phyloP scores from a whole-genome alignment of 2,888 invertebrate genomes.

The Dicyrtoma fusca region DNA sequence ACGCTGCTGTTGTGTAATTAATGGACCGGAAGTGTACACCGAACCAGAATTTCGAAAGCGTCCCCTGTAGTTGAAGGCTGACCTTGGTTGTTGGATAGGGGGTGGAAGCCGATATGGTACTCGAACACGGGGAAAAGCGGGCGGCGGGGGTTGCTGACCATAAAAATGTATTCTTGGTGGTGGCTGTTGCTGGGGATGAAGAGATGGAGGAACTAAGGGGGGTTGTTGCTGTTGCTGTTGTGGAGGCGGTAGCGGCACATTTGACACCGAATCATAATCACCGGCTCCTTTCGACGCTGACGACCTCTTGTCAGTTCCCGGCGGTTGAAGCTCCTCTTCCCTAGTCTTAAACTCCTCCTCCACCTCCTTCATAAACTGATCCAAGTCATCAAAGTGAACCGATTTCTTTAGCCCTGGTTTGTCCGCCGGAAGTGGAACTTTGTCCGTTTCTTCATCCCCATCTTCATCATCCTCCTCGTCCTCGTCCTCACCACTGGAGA shows the following conservation, averaged over 20 bases:
- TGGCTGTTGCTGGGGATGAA: conserved; percentile 42
- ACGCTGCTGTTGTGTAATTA: conserved; percentile 35
- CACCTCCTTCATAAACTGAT: conserved; percentile 83
- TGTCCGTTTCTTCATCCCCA: conserved; percentile 58
- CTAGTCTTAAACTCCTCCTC: conserved; percentile 83
- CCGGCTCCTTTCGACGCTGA: conserved; percentile 46
- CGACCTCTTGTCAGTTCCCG: conserved; percentile 46
- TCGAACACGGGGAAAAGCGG: conserved; percentile 59
- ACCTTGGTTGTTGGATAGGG: conserved; percentile 51
- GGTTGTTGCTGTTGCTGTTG: conserved; percentile 17
- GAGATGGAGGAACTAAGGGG: conserved; percentile 44
- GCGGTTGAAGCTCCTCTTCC: conserved; percentile 62
- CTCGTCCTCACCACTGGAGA: conserved; percentile 63
- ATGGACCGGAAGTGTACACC: conserved; percentile 29
- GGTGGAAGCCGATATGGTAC: conserved; percentile 58
- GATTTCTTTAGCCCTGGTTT: conserved; percentile 62
- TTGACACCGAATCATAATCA: conserved; percentile 55
- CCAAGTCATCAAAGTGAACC: conserved; percentile 87
- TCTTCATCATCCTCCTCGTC: conserved; percentile 60
- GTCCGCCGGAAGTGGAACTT: conserved; percentile 55
- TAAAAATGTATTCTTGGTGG: conserved; percentile 36
- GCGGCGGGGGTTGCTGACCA: conserved; percentile 47
- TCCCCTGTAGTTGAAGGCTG: conserved; percentile 19
- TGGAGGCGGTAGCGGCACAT: not conserved
- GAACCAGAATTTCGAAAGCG: conserved; percentile 11